Base-by-base conservation (phyloP, 2,797 vertebrate species). In the Peromyscus eremicus region DNA sequence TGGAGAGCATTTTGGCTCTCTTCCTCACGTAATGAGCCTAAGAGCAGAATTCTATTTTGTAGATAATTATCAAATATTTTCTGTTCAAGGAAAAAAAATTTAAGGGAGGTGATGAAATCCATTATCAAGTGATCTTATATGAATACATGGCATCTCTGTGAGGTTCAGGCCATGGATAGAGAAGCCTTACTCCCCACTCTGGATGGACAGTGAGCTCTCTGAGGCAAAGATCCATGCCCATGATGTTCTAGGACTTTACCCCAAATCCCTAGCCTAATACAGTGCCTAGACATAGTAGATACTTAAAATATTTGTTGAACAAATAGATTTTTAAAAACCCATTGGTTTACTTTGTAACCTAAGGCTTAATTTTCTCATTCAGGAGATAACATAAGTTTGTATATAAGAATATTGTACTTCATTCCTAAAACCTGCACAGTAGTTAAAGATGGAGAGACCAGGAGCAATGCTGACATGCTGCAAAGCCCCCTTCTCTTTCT, bases 1-100 rank as follows among this genome's bases (percentile, higher is more conserved):
- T 52, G 86, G 52, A 2, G 85, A 91, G 62, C 40, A 16, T 83
- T 60, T 94, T 77, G 19, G 5, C 25, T 91, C 55, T 37, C 32
- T 89, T 89, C 92, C 57, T 87, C 82, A 49, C 62, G 87, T 95
- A 88, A 95, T 94, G 70, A 95, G 25, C 13, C 70, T 84, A 77
- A 68, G 27, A 89, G 70, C 87, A 91, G 62, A 91, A 76, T 60
- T 92, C 85, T 94, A 57, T 29, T 23, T 40, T 79, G 81, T 40
- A 94, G 49, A 88, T 85, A 73, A 81, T 84, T 83, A 92, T 62
- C 21, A 40, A 91, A 80, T 57, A 10, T 73, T 94, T 94, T 91
- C 52, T 60, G 49, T 81, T 91, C 37, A 55, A 46, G 37, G 21
- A 27, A 75, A 62, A 86, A 57, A 83, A 43, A 12, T 86, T 6